These are phyloP conservation scores for Silurus lanzhouensis DNA, from an alignment of 2,797 vertebrate species.

Conservation along the genomic window DNA sequence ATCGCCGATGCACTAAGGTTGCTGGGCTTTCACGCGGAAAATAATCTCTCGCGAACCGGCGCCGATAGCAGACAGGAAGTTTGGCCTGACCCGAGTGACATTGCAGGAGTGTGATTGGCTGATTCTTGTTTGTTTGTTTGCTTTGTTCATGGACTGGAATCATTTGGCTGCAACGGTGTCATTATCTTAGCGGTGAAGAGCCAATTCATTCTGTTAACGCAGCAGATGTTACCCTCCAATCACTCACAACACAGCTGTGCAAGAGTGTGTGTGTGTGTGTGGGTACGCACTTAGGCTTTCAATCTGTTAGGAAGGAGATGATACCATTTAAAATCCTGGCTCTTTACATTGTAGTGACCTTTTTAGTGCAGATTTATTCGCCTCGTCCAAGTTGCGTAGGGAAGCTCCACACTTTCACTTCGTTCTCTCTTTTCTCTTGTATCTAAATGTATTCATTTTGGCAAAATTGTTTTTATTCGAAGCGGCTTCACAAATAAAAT, in stretches of 20 bases:
- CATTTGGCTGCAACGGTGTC: slow-evolving; percentile 67
- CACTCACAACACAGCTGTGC: slow-evolving; percentile 66
- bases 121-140: slow-evolving; percentile 63
- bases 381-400: slow-evolving; percentile 9
- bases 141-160: slow-evolving; percentile 58
- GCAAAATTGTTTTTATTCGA: background rate
- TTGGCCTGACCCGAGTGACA: slow-evolving; percentile 70
- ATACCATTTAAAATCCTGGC: slow-evolving; percentile 46
- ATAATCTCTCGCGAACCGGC: slow-evolving; percentile 32
- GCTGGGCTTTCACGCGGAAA: slow-evolving; percentile 24
- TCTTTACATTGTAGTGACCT: slow-evolving; percentile 46
- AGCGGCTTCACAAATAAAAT: background rate
- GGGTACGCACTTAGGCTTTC: slow-evolving; percentile 37
- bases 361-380: slow-evolving; percentile 21
- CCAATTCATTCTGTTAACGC: slow-evolving; percentile 73
- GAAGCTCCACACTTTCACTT: background rate
- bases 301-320: slow-evolving; percentile 46
- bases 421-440: background rate
- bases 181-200: slow-evolving; percentile 69
- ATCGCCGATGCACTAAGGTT: slow-evolving; percentile 20
- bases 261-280: slow-evolving; percentile 42
- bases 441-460: background rate
- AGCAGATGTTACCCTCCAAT: slow-evolving; percentile 75
- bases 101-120: slow-evolving; percentile 71
- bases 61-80: slow-evolving; percentile 48